A percentile compares a stretch with the other conserved stretches of the same genome.
These are phyloP conservation scores for Heliconius hermathena DNA, from an alignment of 1,140 invertebrate species.

Conservation along the genomic window DNA sequence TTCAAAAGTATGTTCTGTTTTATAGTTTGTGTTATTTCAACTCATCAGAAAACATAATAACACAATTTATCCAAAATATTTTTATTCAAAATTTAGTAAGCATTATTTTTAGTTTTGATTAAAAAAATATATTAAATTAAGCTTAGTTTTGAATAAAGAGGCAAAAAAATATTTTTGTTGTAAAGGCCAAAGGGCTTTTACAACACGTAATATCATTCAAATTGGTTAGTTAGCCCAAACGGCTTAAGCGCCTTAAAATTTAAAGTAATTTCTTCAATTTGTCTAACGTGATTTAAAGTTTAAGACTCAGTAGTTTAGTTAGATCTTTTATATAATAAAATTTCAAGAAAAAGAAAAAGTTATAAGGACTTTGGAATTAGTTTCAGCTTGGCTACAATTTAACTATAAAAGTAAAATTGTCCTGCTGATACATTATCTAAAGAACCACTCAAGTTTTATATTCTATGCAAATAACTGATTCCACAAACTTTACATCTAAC, in stretches of 20 bases:
- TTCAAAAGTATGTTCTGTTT: no score
- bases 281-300: background rate
- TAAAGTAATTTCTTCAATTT: background rate
- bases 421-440: background rate
- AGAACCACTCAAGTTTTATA: slow-evolving; percentile 14
- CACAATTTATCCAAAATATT: no score
- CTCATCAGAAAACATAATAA: no score
- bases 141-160: no score
- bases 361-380: background rate
- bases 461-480: background rate
- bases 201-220: background rate
- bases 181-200: background rate
- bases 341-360: background rate
- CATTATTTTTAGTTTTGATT: no score
- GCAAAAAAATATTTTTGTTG: no score
- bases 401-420: background rate
- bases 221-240: background rate
- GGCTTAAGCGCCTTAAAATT: background rate
- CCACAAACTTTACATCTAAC: background rate
- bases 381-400: background rate
- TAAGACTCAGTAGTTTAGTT: background rate
- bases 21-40: no score
- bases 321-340: background rate
- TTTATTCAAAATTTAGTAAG: no score
- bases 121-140: no score